These are phyloP conservation scores for Brachylomia viminalis DNA, from an alignment of 2,888 invertebrate species.

Conservation along the genomic window DNA sequence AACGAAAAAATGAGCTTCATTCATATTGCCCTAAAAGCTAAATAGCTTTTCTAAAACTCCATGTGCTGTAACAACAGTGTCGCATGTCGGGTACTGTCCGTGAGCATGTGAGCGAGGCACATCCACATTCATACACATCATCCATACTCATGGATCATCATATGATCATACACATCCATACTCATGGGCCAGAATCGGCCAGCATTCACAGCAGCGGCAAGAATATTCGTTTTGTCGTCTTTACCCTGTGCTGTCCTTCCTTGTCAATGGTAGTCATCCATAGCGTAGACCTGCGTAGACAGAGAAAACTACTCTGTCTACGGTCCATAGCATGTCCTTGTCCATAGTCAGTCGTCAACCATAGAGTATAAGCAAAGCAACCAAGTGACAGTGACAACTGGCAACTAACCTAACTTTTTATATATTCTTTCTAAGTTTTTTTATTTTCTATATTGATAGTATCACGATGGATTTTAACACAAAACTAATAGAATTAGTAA, in stretches of 20 bases:
- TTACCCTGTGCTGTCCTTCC: neutral
- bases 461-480: constrained; percentile 27
- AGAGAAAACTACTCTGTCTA: too few species aligned
- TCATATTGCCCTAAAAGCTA: neutral
- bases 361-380: neutral
- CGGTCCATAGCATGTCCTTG: too few species aligned
- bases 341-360: neutral
- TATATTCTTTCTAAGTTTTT: neutral
- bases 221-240: neutral
- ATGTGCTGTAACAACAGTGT: neutral
- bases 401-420: neutral
- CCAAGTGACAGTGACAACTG: constrained; percentile 7
- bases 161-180: too few species aligned
- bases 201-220: neutral
- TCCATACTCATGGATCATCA: too few species aligned
- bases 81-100: neutral
- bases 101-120: neutral
- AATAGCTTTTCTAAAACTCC: neutral
- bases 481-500: constrained; percentile 31
- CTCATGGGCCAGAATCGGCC: neutral
- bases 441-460: neutral
- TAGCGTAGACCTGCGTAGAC: too few species aligned
- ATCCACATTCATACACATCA: neutral
- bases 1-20: too few species aligned
- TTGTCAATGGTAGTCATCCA: neutral